Conservation (phyloP, 2,797 vertebrate genomes). For the Macropus fuliginosus region DNA sequence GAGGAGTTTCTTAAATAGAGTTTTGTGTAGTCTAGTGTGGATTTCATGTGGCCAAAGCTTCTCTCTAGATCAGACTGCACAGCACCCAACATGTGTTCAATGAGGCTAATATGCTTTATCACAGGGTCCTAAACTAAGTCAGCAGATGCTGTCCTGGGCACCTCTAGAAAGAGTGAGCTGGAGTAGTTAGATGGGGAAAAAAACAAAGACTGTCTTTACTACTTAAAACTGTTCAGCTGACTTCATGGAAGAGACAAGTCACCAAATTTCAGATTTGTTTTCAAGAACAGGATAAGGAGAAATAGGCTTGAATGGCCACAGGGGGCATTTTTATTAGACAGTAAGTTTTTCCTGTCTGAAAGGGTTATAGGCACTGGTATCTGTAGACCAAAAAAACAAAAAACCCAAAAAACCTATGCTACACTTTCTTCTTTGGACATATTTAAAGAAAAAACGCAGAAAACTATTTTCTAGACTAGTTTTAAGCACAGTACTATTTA, state of each 20-base stretch:
- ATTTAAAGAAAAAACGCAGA: neutral
- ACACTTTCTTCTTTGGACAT: neutral
- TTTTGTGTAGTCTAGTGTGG: fast-evolving
- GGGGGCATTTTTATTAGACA: neutral
- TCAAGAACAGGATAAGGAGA: neutral
- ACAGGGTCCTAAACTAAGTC: neutral
- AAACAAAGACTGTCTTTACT: neutral
- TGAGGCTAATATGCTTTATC: neutral
- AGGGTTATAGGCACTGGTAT: neutral
- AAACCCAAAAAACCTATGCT: neutral
- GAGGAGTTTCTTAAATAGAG: neutral
- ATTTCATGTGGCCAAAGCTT: fast-evolving
- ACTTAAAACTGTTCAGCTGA: neutral
- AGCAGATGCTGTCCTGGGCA: neutral
- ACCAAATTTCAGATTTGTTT: neutral
- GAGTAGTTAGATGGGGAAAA: neutral
- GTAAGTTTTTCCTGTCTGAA: neutral
- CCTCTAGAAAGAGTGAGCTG: neutral
- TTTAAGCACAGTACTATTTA: neutral
- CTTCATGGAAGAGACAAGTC: neutral
- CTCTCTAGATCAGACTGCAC: neutral
- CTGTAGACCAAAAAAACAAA: neutral
- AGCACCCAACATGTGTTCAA: neutral
- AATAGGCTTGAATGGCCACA: neutral
- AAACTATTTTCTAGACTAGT: neutral